Evolutionary conservation across 2,113 vertebrate genomes (phyloP), one percentile per base, ranked within the genome.

Genomic region (Alces alces): DNA sequence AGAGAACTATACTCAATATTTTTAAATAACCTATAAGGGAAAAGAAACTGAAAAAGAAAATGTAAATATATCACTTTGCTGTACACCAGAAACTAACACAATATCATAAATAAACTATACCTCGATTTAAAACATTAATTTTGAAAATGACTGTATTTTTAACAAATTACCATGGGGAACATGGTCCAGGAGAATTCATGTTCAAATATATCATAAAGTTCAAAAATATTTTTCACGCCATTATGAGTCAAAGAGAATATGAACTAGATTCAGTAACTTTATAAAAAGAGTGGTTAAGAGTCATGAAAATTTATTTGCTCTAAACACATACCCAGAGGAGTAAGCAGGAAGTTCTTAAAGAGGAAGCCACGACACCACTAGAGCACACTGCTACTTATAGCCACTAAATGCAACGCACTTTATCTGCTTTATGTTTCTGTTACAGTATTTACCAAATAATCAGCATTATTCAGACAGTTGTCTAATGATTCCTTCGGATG

Each of bases 171-270:
- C n/a, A 97, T 95, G 98, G 98, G 97, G 98, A 97, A 97, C 98
- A 97, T 70, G 60, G 33, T 57, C 83, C 94, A 96, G 96, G 93
- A 98, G 98, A 93, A 95, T 97, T 96, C 92, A 97, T 33, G 98
- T 97, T 98, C 95, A 98, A 98, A 64, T 39, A 95, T 94, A 97
- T 78, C 61, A 89, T 97, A 98, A 98, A 98, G 94, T 98, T 97
- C 58, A 98, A 98, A 98, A 98, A 98, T 93, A 95, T 64, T 97
- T 96, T 89, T 96, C 87, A 96, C 7, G 76, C 98, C 76, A 61
- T 78, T 28, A 95, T 43, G 45, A 87, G 97, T 88, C 82, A 97
- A 96, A 98, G 97, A 97, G 96, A 98, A 97, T 89, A 98, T 87
- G 36, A 97, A 82, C 45, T 55, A 28, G 12, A 96, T 96, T 88